Evolutionary conservation across 2,113 vertebrate genomes (phyloP), one percentile per base, ranked within the genome.

Genomic region (Brachionichthys hirsutus): DNA sequence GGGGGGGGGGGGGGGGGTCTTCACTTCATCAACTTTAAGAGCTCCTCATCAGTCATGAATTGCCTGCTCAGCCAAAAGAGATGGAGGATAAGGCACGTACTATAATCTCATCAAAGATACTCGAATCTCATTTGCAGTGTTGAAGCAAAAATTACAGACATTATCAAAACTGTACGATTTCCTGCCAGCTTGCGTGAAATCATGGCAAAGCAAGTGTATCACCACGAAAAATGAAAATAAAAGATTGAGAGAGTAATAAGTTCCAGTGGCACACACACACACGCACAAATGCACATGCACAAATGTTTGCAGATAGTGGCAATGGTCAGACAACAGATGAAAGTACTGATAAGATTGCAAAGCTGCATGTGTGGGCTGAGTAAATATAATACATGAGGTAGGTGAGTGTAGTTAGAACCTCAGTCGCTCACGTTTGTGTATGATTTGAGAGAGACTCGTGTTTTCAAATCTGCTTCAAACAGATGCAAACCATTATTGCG

Each of bases 401-500:
- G 59, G 36, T 53, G 9, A 16, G 35, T 51, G 53, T 38, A 54
- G 55, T 56, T 72, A 44, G 68, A 70, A 53, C 45, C 55, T 60
- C 35, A 66, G 54, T 68, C 24, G 19, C 35, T 69, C 55, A 61
- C 64, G 71, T 77, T 69, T 67, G 58, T 68, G 22, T 54, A 66
- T 49, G 59, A 68, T 69, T 80, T 80, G 72, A 71, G 38, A 73
- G 18, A 17, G 48, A 47, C 18, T 54, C 67, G 71, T 56, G 70
- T 86, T 83, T 84, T 81, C 48, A 84, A 73, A 60, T 82, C 74
- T 72, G 38, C 59, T 66, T 70, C 55, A 62, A 80, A 75, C 87
- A 91, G 79, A 86, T 90, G 89, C 75, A 73, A 89, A 75, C 76
- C 54, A 89, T 90, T 90, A 86, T n/a, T 30, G 73, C 58, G 63